Percentiles rank a stretch among this genome's conserved stretches.
phyloP scores from a whole-genome alignment of 2,888 invertebrate genomes.

The Melipona beecheii region DNA sequence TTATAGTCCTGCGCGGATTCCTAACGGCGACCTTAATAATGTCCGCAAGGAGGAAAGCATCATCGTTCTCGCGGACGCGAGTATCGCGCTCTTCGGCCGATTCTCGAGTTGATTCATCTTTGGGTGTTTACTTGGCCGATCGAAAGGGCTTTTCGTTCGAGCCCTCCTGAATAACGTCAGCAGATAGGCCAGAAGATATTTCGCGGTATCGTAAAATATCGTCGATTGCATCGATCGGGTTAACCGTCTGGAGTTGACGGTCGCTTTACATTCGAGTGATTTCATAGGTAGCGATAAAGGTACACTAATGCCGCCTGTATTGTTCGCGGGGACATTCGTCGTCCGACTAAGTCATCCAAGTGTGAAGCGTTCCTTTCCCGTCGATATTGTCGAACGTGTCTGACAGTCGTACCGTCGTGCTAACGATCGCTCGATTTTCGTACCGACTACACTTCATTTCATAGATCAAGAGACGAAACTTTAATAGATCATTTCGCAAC shows the following conservation, averaged over 20 bases:
- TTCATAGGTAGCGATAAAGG: conserved; percentile 16
- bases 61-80: not conserved
- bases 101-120: not conserved
- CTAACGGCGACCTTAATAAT: conserved; percentile 11
- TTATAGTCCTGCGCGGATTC: conserved; percentile 7
- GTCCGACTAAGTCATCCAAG: conserved; percentile 34
- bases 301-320: conserved; percentile 35
- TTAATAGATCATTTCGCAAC: no score
- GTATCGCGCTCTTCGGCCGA: not conserved
- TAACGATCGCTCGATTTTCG: conserved; percentile 21
- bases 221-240: conserved; percentile 17
- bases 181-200: not conserved
- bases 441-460: not conserved
- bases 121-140: not conserved
- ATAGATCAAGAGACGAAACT: no score
- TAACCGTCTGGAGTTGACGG: conserved; percentile 7
- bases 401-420: not conserved
- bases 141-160: not conserved
- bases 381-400: conserved; percentile 21
- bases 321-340: conserved; percentile 24
- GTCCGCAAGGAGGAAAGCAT: conserved; percentile 9
- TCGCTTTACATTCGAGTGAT: conserved; percentile 33
- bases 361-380: conserved; percentile 47
- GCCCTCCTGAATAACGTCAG: not conserved
- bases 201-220: conserved; percentile 9